phyloP scores from a whole-genome alignment of 2,797 vertebrate genomes.

The Labeo calbasu region DNA sequence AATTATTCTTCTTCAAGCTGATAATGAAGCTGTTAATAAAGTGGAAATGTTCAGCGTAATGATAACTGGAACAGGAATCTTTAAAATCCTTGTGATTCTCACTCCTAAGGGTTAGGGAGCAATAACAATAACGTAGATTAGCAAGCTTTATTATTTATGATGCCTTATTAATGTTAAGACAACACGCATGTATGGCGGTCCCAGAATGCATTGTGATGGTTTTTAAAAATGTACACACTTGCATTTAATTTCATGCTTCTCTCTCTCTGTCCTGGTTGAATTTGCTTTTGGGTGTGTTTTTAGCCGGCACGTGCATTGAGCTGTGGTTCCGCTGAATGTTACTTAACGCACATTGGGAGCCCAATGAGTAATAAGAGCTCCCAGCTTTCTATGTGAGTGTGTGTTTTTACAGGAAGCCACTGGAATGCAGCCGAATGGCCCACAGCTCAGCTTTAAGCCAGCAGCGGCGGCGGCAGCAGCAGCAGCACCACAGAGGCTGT shows the following conservation, averaged over 20 bases:
- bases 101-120: not conserved
- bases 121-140: not conserved
- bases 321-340: conserved; percentile 53
- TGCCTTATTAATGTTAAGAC: not conserved
- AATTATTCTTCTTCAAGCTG: not conserved
- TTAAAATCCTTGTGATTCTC: not conserved
- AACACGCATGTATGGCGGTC: not conserved
- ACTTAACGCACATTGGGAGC: conserved; percentile 45
- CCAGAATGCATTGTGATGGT: not conserved
- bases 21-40: not conserved
- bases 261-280: not conserved
- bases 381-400: not conserved
- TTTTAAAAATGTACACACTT: not conserved
- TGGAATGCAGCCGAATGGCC: conserved; percentile 50
- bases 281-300: conserved; percentile 32
- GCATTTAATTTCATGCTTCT: conserved; percentile 9
- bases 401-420: conserved; percentile 45
- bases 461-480: conserved; percentile 11
- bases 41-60: not conserved
- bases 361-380: conserved; percentile 41
- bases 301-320: conserved; percentile 33
- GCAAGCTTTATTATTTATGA: not conserved
- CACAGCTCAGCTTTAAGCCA: conserved; percentile 47
- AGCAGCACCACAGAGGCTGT: conserved; percentile 32
- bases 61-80: not conserved